Base-by-base conservation (phyloP, 2,113 vertebrate genomes). In the Xiphophorus maculatus region DNA sequence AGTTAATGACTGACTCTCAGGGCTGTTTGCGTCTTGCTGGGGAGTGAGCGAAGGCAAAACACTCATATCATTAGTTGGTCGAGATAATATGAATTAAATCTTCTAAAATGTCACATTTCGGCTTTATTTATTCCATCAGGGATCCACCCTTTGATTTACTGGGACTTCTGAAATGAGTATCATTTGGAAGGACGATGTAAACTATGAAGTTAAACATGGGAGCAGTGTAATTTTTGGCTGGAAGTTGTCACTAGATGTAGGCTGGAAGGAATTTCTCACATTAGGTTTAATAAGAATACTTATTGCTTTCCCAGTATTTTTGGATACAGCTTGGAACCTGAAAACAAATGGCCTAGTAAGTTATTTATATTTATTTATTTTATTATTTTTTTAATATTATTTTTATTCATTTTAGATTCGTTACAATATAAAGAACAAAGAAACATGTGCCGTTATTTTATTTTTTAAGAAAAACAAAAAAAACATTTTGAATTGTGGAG, bases 1-100 rank as follows among this genome's bases (percentile, higher is more conserved):
- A 84, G 89, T 90, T 92, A 93, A 90, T 90, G 69, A 82, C 81
- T 66, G 72, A 78, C 80, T 76, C 63, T 28, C 12, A 1, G 61
- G 1, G 1, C 28, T 61, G 29, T 65, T 51, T 79, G 63, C 62
- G 2, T 64, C 19, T 29, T 71, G 67, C 51, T 74, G 11, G 65
- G 61, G 32, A 37, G 51, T 30, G 17, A 68, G 48, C 71, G 17
- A 81, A 48, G 44, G 44, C 44, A 48, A 48, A 48, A 6, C 44
- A 48, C 44, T 19, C 44, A 44, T 44, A 5, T 48, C 44, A 37
- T 65, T 28, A 54, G 27, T 22, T 12, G 54, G n/a, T 22, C 40
- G 27, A 35, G 44, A 48, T 69, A 33, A 74, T 81, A 0, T 35
- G 22, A 60, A 69, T 65, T 48, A 66, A 72, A n/a, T 42, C 25